Base-by-base conservation (phyloP, 2,113 vertebrate species). In the Oreochromis niloticus region DNA sequence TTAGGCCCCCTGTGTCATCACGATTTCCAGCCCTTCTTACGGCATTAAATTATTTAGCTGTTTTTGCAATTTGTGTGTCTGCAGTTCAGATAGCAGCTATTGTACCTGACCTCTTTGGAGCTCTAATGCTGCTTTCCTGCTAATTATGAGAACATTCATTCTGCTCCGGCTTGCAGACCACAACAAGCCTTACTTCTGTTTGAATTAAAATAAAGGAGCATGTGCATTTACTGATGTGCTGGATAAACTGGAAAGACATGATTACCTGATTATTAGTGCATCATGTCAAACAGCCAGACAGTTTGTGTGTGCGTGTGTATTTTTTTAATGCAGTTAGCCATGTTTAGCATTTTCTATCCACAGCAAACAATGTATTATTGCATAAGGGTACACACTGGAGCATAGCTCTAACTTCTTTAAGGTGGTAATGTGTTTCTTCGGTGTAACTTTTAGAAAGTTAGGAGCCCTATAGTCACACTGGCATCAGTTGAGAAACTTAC, bases 1-100 rank as follows among this genome's bases (percentile, higher is more conserved):
- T 52, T n/a, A 32, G 41, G 6, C 34, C 10, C 34, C 14, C 22
- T 59, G 66, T 54, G 55, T 82, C 32, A 43, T 19, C 55, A 30
- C 22, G 59, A 82, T 83, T 88, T 83, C 36, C 71, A 43, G 9
- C 84, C 32, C 4, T 81, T 27, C 30, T 71, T 50, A 80, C 8
- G 61, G 43, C 71, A 46, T 50, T 87, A 75, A 88, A 88, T 89
- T 46, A 88, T 85, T 82, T 55, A 82, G 86, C 41, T 61, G 57
- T 19, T 86, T 88, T 12, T 86, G 63, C 86, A 36, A 34, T 79
- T 19, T 71, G 41, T 46, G 7, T 36, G 75, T 46, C 54, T 71
- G 24, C 24, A 46, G 48, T 85, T 34, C 63, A 63, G 19, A 22
- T 34, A 63, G 46, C 66, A 75, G 11, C 43, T 68, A 22, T 39